Evolutionary conservation across 2,797 vertebrate genomes (phyloP).

Genomic region (Ctenopoma kingsleyae): DNA sequence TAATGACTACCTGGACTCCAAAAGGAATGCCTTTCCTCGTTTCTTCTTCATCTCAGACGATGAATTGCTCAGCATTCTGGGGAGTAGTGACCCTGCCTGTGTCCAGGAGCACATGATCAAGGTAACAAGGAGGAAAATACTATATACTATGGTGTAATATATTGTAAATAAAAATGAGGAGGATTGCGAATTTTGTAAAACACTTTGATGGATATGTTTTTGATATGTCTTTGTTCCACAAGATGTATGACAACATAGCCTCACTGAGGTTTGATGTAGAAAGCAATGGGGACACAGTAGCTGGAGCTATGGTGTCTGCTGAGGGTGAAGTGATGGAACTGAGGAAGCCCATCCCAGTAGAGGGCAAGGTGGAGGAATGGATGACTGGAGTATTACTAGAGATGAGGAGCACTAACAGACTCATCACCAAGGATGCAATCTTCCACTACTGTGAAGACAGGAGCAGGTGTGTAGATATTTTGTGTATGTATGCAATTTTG

Average conservation of each 20-base stretch:
- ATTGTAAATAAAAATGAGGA: neutral
- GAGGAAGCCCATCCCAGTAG: constrained; percentile 82
- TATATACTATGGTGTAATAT: neutral
- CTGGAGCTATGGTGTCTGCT: constrained; percentile 92
- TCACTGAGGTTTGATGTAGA: constrained; percentile 88
- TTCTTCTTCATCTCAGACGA: constrained; percentile 99
- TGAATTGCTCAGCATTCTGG: constrained; percentile 96
- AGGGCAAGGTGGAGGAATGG: constrained; percentile 96
- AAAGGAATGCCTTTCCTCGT: constrained; percentile 95
- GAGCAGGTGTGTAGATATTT: constrained; percentile 87
- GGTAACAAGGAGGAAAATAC: constrained; percentile 73
- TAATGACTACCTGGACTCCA: constrained; percentile 95
- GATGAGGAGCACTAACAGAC: constrained; percentile 93
- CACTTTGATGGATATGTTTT: neutral
- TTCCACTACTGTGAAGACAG: constrained; percentile 90
- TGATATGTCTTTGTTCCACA: constrained; percentile 47
- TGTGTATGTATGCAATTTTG: neutral
- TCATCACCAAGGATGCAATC: constrained; percentile 95
- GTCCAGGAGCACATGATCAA: constrained; percentile 99
- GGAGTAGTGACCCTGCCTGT: constrained; percentile 90
- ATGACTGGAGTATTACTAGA: constrained; percentile 91
- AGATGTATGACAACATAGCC: constrained; percentile 97
- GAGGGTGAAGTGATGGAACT: constrained; percentile 95
- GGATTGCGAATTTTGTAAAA: constrained; percentile 6
- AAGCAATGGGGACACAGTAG: constrained; percentile 83